These are phyloP conservation scores for Laterallus jamaicensis DNA, from an alignment of 2,113 vertebrate species.

Conservation along the genomic window DNA sequence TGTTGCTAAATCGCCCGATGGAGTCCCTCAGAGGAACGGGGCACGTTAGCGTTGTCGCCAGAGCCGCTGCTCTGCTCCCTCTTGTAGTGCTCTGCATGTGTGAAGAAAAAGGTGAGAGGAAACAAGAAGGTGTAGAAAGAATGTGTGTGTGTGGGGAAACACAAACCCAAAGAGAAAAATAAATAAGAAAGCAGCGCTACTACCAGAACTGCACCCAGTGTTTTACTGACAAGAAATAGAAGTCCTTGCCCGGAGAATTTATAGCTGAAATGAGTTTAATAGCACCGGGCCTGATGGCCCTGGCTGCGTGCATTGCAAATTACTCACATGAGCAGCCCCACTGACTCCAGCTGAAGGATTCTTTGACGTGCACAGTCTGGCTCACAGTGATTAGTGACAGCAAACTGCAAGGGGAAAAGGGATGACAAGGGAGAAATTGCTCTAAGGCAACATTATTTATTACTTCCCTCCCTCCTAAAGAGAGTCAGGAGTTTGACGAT, in stretches of 20 bases:
- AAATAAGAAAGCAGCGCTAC: background rate
- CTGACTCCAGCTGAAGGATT: background rate
- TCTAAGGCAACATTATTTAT: constrained; percentile 24
- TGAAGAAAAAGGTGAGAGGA: background rate
- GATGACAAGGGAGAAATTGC: constrained; percentile 3
- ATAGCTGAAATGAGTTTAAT: background rate
- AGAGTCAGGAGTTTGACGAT: background rate
- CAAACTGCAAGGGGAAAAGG: background rate
- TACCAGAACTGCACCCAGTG: background rate
- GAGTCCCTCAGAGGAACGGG: background rate
- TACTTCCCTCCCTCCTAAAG: background rate
- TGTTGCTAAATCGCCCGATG: background rate
- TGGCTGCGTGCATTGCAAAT: background rate
- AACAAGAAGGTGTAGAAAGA: background rate
- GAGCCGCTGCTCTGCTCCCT: background rate
- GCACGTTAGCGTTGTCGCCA: background rate
- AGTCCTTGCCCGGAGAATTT: background rate
- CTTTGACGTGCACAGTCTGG: background rate
- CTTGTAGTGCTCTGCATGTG: background rate
- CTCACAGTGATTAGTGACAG: background rate
- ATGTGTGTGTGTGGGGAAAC: too few species aligned
- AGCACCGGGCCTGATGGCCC: background rate
- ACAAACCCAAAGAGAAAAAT: too few species aligned
- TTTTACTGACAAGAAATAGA: background rate
- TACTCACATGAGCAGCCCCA: constrained; percentile 9